Percentiles rank a stretch among this genome's conserved stretches.
phyloP scores from a whole-genome alignment of 2,797 vertebrate genomes.

The Sebastes hubbsi region DNA sequence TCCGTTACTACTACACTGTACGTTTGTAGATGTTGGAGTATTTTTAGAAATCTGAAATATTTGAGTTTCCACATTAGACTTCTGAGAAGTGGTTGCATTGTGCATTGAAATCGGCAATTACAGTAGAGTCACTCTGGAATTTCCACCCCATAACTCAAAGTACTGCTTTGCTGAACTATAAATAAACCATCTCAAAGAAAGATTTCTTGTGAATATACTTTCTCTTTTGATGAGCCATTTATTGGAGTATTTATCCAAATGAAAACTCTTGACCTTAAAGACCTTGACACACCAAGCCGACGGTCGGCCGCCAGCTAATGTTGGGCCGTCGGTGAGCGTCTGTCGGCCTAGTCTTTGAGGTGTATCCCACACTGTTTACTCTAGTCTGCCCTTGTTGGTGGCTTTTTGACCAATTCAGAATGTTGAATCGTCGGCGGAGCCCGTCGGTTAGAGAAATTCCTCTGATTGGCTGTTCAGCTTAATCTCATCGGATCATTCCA shows the following conservation, averaged over 20 bases:
- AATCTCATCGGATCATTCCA: neutral
- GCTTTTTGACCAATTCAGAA: neutral
- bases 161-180: neutral
- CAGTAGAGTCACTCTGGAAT: constrained; percentile 10
- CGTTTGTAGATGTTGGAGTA: constrained; percentile 10
- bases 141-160: constrained; percentile 5
- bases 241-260: neutral
- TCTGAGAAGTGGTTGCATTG: constrained; percentile 15
- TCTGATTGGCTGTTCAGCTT: neutral
- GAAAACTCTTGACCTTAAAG: neutral
- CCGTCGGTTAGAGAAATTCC: neutral
- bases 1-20: neutral
- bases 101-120: constrained; percentile 1
- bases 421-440: neutral
- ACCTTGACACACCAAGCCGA: neutral
- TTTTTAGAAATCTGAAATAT: constrained; percentile 32
- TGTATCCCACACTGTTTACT: neutral
- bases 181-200: neutral
- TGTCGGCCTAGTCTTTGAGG: neutral
- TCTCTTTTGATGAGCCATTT: neutral
- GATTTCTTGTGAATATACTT: neutral
- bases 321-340: neutral
- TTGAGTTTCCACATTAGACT: constrained; percentile 4
- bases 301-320: neutral
- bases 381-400: neutral